These are phyloP conservation scores for Creontiades dilutus DNA, from an alignment of 2,888 invertebrate genomes.

Conservation along the genomic window DNA sequence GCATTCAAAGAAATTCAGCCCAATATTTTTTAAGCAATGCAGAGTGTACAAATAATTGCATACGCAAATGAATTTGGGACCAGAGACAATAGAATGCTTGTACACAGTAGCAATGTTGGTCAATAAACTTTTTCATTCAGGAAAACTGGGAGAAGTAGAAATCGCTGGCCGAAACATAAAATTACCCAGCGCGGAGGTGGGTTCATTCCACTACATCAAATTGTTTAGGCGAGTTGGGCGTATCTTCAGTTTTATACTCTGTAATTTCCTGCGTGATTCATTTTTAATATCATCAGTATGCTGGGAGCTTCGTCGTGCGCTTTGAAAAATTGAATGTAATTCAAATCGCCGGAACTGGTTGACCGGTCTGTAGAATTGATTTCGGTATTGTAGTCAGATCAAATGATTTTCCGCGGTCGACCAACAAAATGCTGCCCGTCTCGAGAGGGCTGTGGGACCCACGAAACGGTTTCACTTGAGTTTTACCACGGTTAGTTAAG, in stretches of 20 bases:
- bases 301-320: neutral
- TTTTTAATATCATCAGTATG: neutral
- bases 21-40: too few relatives aligned
- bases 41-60: too few relatives aligned
- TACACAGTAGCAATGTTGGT: neutral
- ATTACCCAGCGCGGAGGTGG: neutral
- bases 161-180: neutral
- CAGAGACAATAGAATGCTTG: neutral
- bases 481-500: slow-evolving; percentile 66
- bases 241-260: slow-evolving; percentile 12
- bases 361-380: neutral
- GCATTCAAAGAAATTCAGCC: too few relatives aligned
- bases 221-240: neutral
- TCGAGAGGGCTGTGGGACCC: neutral
- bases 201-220: slow-evolving; percentile 16
- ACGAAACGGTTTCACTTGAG: neutral
- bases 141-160: neutral
- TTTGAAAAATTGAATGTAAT: neutral
- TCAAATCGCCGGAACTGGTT: neutral
- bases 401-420: too few relatives aligned
- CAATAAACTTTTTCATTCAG: neutral
- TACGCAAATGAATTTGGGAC: too few relatives aligned
- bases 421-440: too few relatives aligned
- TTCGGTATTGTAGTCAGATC: too few relatives aligned
- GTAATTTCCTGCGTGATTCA: slow-evolving; percentile 18